Base-by-base conservation (phyloP, 2,888 invertebrate species). In the Stratiomys singularior region DNA sequence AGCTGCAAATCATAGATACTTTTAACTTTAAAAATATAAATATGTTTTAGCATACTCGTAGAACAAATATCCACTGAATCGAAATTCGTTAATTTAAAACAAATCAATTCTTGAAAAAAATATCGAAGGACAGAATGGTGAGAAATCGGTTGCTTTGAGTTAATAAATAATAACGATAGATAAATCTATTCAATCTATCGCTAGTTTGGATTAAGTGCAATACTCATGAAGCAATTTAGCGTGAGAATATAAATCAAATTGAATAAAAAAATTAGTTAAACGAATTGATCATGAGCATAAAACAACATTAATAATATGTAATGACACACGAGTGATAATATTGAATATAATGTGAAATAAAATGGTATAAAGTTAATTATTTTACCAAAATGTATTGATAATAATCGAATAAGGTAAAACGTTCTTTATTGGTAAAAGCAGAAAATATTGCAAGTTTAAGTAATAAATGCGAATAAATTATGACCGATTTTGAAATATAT, bases 221-320 rank as follows among this genome's bases (percentile, higher is more conserved):
- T 46, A 67, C 27, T 67, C 23, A 37, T 21, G 21, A 44, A 27
- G 46, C 44, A 67, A 44, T 67, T 67, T 18, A 44, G 15, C 28
- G 11, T 44, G 67, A 67, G 46, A 67, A 9, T 52, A 52, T 52
- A n/a, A 52, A n/a, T 52, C 52, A 52, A 52, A 52, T 52, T 52
- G 15, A n/a, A 52, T n/a, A 52, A n/a, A 9, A 13, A 52, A 52
- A 15, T 18, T n/a, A 52, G 18, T 52, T 18, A 18, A 52, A n/a
- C 15, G 18, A 13, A n/a, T n/a, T 52, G 18, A 52, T 52, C 15
- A 52, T n/a, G 15, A 18, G 15, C 4, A 52, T 13, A 18, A 52
- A 52, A 3, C 4, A 52, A 52, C 52, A 4, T 52, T 13, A 13
- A 18, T 52, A 18, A 52, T n/a, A 52, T 52, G 18, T 9, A 52